Evolutionary conservation across 2,888 invertebrate species (phyloP).

Genomic region (Cheilosia vernalis): DNA sequence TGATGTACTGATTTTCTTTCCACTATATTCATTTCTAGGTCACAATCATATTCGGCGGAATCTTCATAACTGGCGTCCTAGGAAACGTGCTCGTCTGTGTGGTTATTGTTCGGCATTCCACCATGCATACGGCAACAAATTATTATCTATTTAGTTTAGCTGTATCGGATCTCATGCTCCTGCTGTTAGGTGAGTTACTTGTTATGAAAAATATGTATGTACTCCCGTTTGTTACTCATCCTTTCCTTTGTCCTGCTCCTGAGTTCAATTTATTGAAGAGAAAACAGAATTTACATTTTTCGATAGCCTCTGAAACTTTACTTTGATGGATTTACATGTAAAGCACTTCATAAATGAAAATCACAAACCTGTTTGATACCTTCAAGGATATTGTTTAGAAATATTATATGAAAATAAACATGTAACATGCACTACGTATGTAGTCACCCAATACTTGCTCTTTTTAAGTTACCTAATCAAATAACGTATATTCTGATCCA

Average conservation of each 20-base stretch:
- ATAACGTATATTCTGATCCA: no score
- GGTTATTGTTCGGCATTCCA: constrained; percentile 91
- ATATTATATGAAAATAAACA: no score
- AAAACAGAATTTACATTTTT: background rate
- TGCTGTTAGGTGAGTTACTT: constrained; percentile 90
- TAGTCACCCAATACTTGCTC: no score
- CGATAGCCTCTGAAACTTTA: background rate
- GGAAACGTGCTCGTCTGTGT: constrained; percentile 94
- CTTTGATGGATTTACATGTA: background rate
- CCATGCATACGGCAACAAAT: constrained; percentile 95
- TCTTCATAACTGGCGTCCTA: constrained; percentile 92
- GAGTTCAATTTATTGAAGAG: background rate
- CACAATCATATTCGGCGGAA: constrained; percentile 89
- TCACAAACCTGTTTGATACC: no score
- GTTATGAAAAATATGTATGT: constrained; percentile 3
- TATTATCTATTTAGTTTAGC: constrained; percentile 96
- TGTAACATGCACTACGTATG: no score
- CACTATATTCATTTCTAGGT: constrained; percentile 78
- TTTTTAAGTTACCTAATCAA: no score
- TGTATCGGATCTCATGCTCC: constrained; percentile 91
- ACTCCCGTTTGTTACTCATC: background rate
- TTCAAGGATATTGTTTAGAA: no score
- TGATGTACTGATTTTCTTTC: constrained; percentile 71
- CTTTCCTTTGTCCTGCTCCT: background rate
- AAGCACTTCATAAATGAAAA: background rate